Base-by-base conservation (phyloP, 2,888 invertebrate species). In the Caenorhabditis wallacei region DNA sequence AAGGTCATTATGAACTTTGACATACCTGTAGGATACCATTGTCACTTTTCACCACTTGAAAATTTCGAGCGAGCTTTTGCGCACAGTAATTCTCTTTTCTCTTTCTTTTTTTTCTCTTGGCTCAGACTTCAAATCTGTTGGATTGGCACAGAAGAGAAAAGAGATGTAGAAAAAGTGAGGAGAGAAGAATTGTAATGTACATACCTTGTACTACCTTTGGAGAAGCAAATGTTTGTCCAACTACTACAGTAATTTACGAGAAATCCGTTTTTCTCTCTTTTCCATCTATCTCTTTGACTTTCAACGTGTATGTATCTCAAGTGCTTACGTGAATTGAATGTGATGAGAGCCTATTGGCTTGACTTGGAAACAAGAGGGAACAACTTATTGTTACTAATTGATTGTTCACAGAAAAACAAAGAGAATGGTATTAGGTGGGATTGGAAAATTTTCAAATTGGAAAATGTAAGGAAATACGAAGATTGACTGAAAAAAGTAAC, bases 181-280 rank as follows among this genome's bases (percentile, higher is more conserved):
- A 54, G 61, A 72, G 59, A 11, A 51, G 30, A 53, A 18, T 40
- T 56, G 69, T 57, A 66, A 75, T 75, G 75, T 75, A 75, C 75
- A 75, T 75, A 69, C 59, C 68, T 68, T 76, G 76, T 76, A 76
- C 76, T 69, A 68, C 51, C 59, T 54, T 54, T 13, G 30, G 30
- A 30, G 40, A 40, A 56, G 64, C 59, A 40, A 61, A 61, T 75
- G 59, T 75, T 75, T 76, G 76, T 69, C 76, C 37, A 76, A 76
- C 76, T 76, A 76, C 76, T 76, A 76, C 76, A 76, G 76, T 76
- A 76, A 76, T 75, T 75, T 75, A 75, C 75, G 75, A 68, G 75
- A 66, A 61, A 56, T 51, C 75, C 16, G 26, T 53, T 46, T 53
- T 30, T 35, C 43, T 22, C 35, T 35, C 35, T 48, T 54, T 16